These are phyloP conservation scores for Propithecus coquereli DNA, from an alignment of 2,113 vertebrate genomes.

Conservation along the genomic window DNA sequence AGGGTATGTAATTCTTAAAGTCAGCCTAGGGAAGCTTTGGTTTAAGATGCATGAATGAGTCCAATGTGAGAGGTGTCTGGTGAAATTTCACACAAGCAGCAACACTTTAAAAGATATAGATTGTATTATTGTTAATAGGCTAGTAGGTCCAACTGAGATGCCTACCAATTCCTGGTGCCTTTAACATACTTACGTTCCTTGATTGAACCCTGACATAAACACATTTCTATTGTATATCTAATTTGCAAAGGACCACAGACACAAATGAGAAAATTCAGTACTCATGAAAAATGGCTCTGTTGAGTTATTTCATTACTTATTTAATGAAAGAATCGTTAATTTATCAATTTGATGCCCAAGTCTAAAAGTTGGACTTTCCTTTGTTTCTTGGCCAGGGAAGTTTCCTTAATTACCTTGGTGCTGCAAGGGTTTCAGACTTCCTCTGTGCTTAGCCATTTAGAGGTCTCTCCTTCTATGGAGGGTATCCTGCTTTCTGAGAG, in stretches of 20 bases:
- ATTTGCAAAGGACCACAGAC: slow-evolving; percentile 49
- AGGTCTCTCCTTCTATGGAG: slow-evolving; percentile 61
- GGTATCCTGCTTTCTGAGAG: slow-evolving; percentile 67
- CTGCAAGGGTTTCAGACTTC: slow-evolving; percentile 52
- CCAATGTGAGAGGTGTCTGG: slow-evolving; percentile 35
- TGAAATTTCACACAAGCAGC: slow-evolving; percentile 66
- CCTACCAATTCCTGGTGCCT: background rate
- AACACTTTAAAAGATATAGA: slow-evolving; percentile 51
- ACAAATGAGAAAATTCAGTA: slow-evolving; percentile 65
- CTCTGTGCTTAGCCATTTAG: background rate
- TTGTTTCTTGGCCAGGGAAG: slow-evolving; percentile 68
- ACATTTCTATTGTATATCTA: slow-evolving; percentile 45
- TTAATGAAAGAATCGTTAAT: slow-evolving; percentile 59
- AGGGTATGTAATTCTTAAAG: slow-evolving; percentile 56
- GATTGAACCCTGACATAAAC: slow-evolving; percentile 10
- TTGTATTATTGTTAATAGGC: slow-evolving; percentile 45
- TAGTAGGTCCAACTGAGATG: background rate
- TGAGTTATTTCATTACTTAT: slow-evolving; percentile 62
- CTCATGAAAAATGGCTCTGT: slow-evolving; percentile 54
- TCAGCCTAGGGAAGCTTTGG: slow-evolving; percentile 55
- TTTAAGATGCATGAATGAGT: slow-evolving; percentile 63
- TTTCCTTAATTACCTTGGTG: slow-evolving; percentile 67
- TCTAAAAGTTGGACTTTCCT: slow-evolving; percentile 72
- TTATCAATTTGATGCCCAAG: slow-evolving; percentile 43
- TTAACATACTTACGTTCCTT: slow-evolving; percentile 26